Evolutionary conservation across 2,797 vertebrate genomes (phyloP), one percentile per base, ranked within the genome.

Genomic region (Pipistrellus pipistrellus): DNA sequence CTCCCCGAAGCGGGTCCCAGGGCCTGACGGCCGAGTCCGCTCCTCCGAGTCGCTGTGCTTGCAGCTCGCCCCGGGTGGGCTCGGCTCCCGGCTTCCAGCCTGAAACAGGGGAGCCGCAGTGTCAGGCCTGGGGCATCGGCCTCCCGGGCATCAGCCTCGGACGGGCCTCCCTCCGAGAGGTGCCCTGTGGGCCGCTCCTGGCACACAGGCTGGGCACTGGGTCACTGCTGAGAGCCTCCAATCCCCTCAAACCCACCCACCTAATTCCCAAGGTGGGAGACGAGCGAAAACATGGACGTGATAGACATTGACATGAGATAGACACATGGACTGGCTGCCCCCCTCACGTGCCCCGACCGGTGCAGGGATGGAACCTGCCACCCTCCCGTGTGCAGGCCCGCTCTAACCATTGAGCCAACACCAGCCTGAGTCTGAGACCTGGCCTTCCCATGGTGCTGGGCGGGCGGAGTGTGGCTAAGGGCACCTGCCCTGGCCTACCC

Each of bases 91-190:
- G 80, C 21, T 84, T 30, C 89, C 84, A 59, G 48, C 84, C 96
- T 96, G 93, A 88, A 93, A 95, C 14, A 32, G 7, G 18, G 1
- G 3, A 92, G 82, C 20, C 62, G 57, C 30, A 85, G 44, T 0
- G 1, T 95, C 77, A 93, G 9, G 1, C 21, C 30, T 32, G 55
- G 10, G 55, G 23, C 21, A 21, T 4, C 53, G 7, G 1, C 20
- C 30, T 57, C 88, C 14, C 8, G 44, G 44, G 9, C 44, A 44
- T 44, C 44, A 10, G 44, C 44, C 44, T 10, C 44, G 44, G 44
- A 44, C 44, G 2, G 44, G 44, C 44, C 8, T 44, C 44, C 44
- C 44, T 44, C 8, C 44, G 27, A 21, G 69, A 83, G 71, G 32
- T 32, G 44, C 51, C 35, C 27, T 3, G 3, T 4, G 46, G 32